Conservation (phyloP, 2,797 vertebrate species). For the Sphenodon punctatus region DNA sequence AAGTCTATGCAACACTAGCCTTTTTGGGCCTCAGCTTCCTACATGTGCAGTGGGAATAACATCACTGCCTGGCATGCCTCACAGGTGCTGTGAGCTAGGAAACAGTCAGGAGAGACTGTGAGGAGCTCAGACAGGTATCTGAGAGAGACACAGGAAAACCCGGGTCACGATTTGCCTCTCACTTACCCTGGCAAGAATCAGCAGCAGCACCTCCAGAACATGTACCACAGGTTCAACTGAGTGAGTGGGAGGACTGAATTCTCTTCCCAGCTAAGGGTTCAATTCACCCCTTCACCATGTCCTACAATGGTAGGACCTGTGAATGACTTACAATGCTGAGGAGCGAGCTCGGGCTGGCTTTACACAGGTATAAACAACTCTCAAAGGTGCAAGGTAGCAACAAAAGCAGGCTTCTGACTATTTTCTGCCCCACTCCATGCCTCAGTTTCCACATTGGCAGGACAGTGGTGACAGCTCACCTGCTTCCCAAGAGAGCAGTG, state of each 20-base stretch:
- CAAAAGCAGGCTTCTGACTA: not conserved
- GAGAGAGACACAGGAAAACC: not conserved
- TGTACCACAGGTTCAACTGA: no score
- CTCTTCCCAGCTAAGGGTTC: no score
- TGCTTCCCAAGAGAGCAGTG: not conserved
- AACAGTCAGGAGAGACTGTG: no score
- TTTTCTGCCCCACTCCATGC: not conserved
- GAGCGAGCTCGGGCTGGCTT: not conserved
- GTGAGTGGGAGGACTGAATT: no score
- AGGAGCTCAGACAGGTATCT: no score
- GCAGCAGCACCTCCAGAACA: no score
- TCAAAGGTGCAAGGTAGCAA: not conserved
- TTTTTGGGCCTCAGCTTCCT: no score
- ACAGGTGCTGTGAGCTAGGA: no score
- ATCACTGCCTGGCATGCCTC: no score
- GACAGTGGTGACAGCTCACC: not conserved
- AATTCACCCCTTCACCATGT: no score
- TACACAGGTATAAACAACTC: not conserved
- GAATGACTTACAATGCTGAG: not conserved
- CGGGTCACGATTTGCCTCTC: not conserved
- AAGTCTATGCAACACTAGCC: no score
- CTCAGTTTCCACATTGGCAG: not conserved
- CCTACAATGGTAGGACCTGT: not conserved
- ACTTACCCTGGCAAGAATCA: accelerated
- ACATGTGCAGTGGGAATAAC: no score